phyloP scores from a whole-genome alignment of 1,140 invertebrate genomes.

The Micrasema minimum region DNA sequence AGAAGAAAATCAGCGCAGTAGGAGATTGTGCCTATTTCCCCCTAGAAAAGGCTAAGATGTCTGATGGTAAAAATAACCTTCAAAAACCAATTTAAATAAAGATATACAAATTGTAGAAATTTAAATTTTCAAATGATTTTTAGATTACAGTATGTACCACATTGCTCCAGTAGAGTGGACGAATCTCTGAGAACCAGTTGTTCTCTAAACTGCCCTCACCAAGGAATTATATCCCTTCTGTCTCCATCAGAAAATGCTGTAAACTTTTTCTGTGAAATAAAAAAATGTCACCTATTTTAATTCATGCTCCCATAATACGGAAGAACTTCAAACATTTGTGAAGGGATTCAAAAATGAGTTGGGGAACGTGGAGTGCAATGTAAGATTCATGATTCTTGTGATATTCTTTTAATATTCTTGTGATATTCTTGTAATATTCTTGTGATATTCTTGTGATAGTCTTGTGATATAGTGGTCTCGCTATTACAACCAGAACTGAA shows the following conservation, averaged over 20 bases:
- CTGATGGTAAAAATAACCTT: constrained; percentile 48
- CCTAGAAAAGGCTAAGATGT: constrained; percentile 56
- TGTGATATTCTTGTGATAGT: no score
- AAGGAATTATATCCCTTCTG: constrained; percentile 33
- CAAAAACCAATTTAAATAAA: not conserved
- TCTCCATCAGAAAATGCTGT: not conserved
- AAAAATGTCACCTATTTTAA: constrained; percentile 43
- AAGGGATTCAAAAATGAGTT: constrained; percentile 32
- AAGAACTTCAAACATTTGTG: constrained; percentile 37
- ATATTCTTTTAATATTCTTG: no score
- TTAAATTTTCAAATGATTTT: constrained; percentile 4
- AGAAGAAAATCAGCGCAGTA: constrained; percentile 51
- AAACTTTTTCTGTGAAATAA: constrained; percentile 38
- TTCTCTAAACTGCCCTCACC: constrained; percentile 40
- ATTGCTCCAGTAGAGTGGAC: constrained; percentile 2
- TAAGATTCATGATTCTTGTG: no score
- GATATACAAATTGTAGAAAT: not conserved
- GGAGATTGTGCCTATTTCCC: constrained; percentile 57
- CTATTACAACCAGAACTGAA: no score
- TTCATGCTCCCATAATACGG: constrained; percentile 17
- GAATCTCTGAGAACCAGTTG: constrained; percentile 18
- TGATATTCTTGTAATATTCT: no score
- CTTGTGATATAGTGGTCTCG: no score
- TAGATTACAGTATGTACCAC: constrained; percentile 13
- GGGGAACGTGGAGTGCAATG: constrained; percentile 39